These are phyloP conservation scores for Prunella himalayana DNA, from an alignment of 2,113 vertebrate genomes.

Conservation along the genomic window DNA sequence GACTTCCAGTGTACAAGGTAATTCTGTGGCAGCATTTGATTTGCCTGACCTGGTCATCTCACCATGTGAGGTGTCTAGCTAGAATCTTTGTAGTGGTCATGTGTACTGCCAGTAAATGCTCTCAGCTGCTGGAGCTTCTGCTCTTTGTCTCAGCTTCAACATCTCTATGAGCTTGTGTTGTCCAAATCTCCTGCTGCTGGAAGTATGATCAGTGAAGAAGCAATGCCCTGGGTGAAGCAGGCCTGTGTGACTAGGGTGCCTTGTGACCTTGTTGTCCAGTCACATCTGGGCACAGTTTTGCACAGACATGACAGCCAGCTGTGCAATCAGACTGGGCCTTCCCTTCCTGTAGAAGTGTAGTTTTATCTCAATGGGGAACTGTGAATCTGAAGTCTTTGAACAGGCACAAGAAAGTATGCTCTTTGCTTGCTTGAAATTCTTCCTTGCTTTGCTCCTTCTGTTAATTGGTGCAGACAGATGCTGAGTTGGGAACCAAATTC, in stretches of 20 bases:
- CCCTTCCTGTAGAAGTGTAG: background rate
- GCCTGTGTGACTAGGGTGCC: background rate
- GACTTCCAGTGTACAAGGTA: background rate
- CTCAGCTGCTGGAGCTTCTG: background rate
- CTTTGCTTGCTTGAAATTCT: background rate
- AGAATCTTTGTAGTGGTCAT: background rate
- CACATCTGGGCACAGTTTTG: rapidly evolving
- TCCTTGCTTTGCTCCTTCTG: background rate
- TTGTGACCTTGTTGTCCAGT: rapidly evolving
- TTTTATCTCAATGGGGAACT: background rate
- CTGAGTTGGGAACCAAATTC: background rate
- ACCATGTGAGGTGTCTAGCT: background rate
- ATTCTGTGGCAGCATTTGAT: background rate
- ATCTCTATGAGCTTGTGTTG: background rate
- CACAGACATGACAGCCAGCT: background rate
- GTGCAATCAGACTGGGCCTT: rapidly evolving
- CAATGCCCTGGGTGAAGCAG: background rate
- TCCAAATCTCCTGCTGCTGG: background rate
- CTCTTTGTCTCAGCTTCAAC: background rate
- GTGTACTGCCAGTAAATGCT: background rate
- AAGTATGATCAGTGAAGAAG: background rate
- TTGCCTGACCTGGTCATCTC: background rate
- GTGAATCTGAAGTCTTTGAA: background rate
- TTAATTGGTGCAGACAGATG: background rate
- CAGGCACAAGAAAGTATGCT: background rate